Base-by-base conservation (phyloP, 2,113 vertebrate genomes). In the Bombycilla garrulus region DNA sequence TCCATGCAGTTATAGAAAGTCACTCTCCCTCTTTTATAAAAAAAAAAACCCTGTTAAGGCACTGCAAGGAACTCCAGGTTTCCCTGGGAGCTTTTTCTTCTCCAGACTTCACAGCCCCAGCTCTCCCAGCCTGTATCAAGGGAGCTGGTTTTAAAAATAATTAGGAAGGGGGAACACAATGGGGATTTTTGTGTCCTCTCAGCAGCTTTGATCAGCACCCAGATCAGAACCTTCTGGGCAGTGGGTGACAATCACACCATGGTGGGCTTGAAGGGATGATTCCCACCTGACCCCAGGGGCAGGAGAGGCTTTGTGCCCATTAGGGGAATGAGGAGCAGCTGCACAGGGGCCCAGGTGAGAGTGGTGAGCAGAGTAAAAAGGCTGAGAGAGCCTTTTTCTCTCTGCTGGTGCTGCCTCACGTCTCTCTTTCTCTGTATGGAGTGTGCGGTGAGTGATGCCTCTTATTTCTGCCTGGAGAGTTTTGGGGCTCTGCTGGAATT, bases 371-470 rank as follows among this genome's bases (percentile, higher is more conserved):
- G 29, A 22, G 3, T 9, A 5, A 15, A 25, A 19, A 15, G 35
- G 16, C 25, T 51, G 48, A 4, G 11, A 40, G 77, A 64, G 16
- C 3, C 4, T 0, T 2, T 4, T 1, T 1, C 0, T 6, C 3
- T 51, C 0, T 1, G 6, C 44, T 25, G 11, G 5, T 20, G 20
- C 10, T 77, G 36, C 1, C 0, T n/a, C 0, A 4, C 22, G 10
- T 51, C 67, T 47, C 10, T 19, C 5, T 15, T 14, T 5, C 22
- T 61, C 5, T 0, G 12, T 3, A 0, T 0, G 2, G 21, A 62
- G 36, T 0, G 0, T 22, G 19, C 0, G 11, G 60, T 86, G 80
- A 74, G 72, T 47, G 48, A 7, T 10, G 0, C 0, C 2, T 62
- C 24, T 71, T 81, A 35, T 15, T 86, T 58, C 47, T 91, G 51